These are phyloP conservation scores for Scomberomorus guttatus DNA, from an alignment of 2,797 vertebrate species.

Conservation along the genomic window DNA sequence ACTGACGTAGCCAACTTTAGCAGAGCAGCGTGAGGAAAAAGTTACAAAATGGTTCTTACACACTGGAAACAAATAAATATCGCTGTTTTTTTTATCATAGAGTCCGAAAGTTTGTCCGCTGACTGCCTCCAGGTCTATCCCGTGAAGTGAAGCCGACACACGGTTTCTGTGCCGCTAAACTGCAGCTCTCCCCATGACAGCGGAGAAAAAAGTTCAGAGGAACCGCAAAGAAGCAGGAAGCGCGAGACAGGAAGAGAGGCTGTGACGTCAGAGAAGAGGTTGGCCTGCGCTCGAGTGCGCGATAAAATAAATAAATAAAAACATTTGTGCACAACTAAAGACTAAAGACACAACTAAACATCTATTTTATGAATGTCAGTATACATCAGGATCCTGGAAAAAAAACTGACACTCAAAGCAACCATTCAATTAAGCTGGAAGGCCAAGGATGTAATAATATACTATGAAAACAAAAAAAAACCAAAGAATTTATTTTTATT, in stretches of 20 bases:
- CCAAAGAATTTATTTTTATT: too few species aligned
- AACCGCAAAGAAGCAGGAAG: conserved; percentile 51
- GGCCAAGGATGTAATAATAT: too few species aligned
- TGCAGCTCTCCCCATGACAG: not conserved
- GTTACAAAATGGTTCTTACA: conserved; percentile 3
- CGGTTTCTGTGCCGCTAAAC: not conserved
- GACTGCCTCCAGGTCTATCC: not conserved
- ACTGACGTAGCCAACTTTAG: conserved; percentile 38
- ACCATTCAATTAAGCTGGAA: too few species aligned
- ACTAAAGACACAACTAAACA: too few species aligned
- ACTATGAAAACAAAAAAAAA: too few species aligned
- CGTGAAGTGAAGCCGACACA: not conserved
- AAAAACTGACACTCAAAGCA: too few species aligned
- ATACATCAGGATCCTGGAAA: too few species aligned
- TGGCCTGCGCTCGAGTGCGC: too few species aligned
- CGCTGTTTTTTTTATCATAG: conserved; percentile 41
- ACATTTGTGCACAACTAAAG: too few species aligned
- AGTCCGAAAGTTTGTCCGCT: conserved; percentile 8
- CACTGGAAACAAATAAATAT: conserved; percentile 23
- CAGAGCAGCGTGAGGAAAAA: not conserved
- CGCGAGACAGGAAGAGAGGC: not conserved
- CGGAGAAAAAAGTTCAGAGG: conserved; percentile 12
- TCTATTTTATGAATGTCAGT: too few species aligned
- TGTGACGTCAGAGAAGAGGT: not conserved
- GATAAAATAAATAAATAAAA: too few species aligned